Evolutionary conservation across 2,888 invertebrate species (phyloP), one percentile per base, ranked within the genome.

Genomic region (Athalia circularis): DNA sequence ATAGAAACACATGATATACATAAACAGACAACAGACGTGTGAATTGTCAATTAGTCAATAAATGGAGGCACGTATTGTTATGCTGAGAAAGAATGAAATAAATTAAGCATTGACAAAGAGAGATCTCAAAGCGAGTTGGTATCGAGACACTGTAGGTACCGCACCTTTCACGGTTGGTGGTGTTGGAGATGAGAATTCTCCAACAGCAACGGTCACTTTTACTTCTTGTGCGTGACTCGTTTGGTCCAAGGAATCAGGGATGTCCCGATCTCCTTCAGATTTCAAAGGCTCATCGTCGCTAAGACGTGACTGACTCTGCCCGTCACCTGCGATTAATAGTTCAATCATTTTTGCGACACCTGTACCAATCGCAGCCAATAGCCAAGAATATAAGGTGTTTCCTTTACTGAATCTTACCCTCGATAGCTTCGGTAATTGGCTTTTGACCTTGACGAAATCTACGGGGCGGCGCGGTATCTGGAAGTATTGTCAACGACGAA

Each of bases 181-280:
- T 15, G 48, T 13, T 8, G 45, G 59, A 6, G 70, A 59, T 47
- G 70, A 15, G 11, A 57, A 47, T 57, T 59, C 50, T 70, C 50
- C 43, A 13, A 43, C 86, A 61, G 89, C 84, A 76, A 90, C 78
- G 4, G 87, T 85, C 48, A 87, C 86, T 45, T 87, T 88, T 72
- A 88, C 79, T 81, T 89, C 89, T 83, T 89, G 89, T 7, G 89
- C 88, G 81, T 86, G 84, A 79, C 84, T 83, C 79, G 84, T 88
- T 79, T 89, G 89, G 84, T 89, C 89, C 48, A 83, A 82, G 52
- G 70, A 79, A 79, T 84, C 83, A 4, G 48, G 50, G 50, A 50
- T 13, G 13, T 57, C 62, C 8, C 50, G 48, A 15, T 75, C 50
- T 11, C 50, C 5, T 29, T 13, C 62, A n/a, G 54, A 75, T 62